Evolutionary conservation across 2,888 invertebrate species (phyloP).

Genomic region (Fragum sueziense): DNA sequence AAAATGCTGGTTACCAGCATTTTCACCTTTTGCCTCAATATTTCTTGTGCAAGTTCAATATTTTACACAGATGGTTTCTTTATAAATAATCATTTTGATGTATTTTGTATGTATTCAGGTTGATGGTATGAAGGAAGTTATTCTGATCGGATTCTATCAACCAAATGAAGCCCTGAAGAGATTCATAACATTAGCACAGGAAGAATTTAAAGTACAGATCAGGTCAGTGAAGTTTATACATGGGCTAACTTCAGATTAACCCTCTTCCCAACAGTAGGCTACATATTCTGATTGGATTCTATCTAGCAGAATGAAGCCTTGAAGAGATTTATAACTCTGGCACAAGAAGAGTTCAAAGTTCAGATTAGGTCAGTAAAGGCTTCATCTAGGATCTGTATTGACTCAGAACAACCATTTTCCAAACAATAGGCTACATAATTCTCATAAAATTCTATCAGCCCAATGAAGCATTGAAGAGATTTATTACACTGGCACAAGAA

Average conservation of each 20-base stretch:
- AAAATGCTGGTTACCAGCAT: no score
- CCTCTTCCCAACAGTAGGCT: no score
- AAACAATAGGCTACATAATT: no score
- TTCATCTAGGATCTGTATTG: no score
- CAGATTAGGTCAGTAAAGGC: constrained; percentile 89
- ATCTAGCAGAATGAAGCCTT: constrained; percentile 88
- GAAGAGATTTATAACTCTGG: constrained; percentile 92
- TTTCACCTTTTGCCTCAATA: no score
- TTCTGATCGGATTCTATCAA: constrained; percentile 96
- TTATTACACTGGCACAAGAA: constrained; percentile 93
- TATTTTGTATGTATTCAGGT: constrained; percentile 85
- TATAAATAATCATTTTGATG: constrained; percentile 12
- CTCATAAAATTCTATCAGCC: constrained; percentile 96
- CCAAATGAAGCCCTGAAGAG: constrained; percentile 90
- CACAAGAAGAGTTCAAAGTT: constrained; percentile 91
- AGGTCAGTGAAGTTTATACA: constrained; percentile 84
- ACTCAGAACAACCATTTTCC: no score
- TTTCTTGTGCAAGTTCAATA: no score
- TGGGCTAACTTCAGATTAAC: no score
- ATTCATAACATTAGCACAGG: constrained; percentile 93
- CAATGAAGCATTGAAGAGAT: constrained; percentile 90
- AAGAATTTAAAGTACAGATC: constrained; percentile 90
- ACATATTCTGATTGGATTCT: constrained; percentile 87
- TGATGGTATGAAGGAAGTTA: constrained; percentile 92
- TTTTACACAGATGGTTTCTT: no score